Conservation (phyloP, 2,888 invertebrate species). For the Pharmacophagus antenor region DNA sequence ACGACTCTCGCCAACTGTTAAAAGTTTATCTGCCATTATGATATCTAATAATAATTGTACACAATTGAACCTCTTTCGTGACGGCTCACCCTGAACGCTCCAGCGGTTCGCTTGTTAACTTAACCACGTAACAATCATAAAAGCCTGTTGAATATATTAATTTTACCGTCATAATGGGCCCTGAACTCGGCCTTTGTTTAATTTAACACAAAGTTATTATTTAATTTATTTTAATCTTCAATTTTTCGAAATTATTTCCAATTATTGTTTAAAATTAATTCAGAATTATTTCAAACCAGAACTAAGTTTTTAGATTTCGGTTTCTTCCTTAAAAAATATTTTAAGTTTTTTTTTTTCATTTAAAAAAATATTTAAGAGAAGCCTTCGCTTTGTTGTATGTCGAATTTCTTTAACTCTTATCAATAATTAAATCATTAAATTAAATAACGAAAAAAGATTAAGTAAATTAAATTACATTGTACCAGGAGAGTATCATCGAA, state of each 20-base stretch:
- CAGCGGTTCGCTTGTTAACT: not conserved
- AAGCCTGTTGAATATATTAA: constrained; percentile 19
- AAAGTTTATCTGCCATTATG: constrained; percentile 49
- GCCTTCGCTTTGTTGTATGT: too few relatives aligned
- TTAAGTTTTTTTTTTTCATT: too few relatives aligned
- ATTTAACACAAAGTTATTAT: not conserved
- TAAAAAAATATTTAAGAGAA: too few relatives aligned
- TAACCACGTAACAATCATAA: constrained; percentile 4
- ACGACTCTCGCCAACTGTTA: constrained; percentile 63
- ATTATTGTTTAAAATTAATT: too few relatives aligned
- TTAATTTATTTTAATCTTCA: not conserved
- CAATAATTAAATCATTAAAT: not conserved
- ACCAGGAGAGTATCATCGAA: constrained; percentile 53
- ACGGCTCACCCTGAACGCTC: not conserved
- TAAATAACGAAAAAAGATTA: not conserved
- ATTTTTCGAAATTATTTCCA: too few relatives aligned
- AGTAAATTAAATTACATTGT: constrained; percentile 29
- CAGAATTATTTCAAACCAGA: too few relatives aligned
- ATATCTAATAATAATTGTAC: constrained; percentile 38
- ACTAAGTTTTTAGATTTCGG: too few relatives aligned
- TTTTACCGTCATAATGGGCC: constrained; percentile 5
- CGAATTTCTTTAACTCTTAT: not conserved
- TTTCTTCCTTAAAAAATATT: too few relatives aligned
- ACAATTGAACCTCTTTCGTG: constrained; percentile 32
- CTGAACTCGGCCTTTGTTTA: constrained; percentile 3